These are phyloP conservation scores for Caracal caracal DNA, from an alignment of 2,113 vertebrate species.

Conservation along the genomic window DNA sequence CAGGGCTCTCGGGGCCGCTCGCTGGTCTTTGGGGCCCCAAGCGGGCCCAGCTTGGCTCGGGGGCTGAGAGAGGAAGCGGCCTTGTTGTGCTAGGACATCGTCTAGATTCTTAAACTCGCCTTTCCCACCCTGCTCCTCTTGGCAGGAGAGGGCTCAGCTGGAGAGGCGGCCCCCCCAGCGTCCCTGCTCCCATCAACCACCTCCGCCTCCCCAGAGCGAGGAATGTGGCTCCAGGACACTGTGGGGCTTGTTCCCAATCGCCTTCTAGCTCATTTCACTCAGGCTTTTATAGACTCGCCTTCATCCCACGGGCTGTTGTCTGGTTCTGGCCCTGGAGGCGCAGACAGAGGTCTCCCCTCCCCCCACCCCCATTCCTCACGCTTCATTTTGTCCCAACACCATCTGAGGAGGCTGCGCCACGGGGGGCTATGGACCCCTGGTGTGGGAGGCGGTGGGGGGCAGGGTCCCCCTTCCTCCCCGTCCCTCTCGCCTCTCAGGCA, in stretches of 20 bases:
- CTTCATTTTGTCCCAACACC: conserved; percentile 65
- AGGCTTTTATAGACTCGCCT: conserved; percentile 45
- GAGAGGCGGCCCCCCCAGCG: not conserved
- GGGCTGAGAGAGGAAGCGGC: conserved; percentile 58
- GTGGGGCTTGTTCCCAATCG: conserved; percentile 75
- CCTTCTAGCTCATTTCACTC: conserved; percentile 79
- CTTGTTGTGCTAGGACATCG: not conserved
- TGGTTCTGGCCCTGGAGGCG: conserved; percentile 53
- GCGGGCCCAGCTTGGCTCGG: conserved; percentile 6
- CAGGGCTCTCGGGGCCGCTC: not conserved
- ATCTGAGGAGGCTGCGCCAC: not conserved
- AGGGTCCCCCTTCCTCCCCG: not conserved
- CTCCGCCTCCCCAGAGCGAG: conserved; percentile 71
- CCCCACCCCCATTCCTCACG: conserved; percentile 45
- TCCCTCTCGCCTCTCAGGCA: not conserved
- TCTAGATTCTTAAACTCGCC: not conserved
- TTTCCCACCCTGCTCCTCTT: conserved; percentile 61
- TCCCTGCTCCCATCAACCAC: conserved; percentile 59
- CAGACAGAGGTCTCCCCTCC: conserved; percentile 55
- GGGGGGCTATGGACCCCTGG: conserved; percentile 28
- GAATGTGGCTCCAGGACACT: conserved; percentile 77
- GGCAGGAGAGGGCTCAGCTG: conserved; percentile 50
- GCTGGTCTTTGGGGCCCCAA: not conserved
- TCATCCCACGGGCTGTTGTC: conserved; percentile 48
- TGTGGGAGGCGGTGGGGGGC: not conserved